phyloP scores from a whole-genome alignment of 2,797 vertebrate genomes.

The Enteromius radiatus region DNA sequence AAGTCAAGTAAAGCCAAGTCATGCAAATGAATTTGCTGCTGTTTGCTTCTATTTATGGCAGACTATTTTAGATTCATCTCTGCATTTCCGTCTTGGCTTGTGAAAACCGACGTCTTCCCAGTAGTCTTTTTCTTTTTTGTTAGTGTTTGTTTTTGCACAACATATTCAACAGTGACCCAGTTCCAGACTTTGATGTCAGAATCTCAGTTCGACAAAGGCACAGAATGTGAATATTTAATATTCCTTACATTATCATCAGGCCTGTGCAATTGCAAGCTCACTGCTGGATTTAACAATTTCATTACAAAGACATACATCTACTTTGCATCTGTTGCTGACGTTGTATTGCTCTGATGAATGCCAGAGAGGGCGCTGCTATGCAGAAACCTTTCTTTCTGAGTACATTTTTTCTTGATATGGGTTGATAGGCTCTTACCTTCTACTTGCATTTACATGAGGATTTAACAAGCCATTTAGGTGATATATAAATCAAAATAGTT shows the following conservation, averaged over 20 bases:
- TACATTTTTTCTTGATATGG: not conserved
- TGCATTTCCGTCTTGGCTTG: not conserved
- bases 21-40: not conserved
- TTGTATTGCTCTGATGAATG: not conserved
- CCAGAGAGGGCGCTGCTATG: not conserved
- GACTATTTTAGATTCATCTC: not conserved
- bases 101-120: not conserved
- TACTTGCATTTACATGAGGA: not conserved
- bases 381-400: not conserved
- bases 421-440: not conserved
- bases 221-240: slow-evolving; percentile 45
- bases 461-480: not conserved
- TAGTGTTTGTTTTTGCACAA: slow-evolving; percentile 16
- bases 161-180: slow-evolving; percentile 32
- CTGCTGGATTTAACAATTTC: not conserved
- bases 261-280: not conserved
- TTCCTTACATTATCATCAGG: not conserved
- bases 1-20: not conserved
- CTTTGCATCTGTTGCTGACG: not conserved
- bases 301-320: not conserved
- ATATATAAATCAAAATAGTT: not conserved
- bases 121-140: not conserved
- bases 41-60: not conserved
- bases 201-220: not conserved
- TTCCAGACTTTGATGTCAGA: slow-evolving; percentile 28